phyloP scores from a whole-genome alignment of 2,797 vertebrate species.

The Gadopsis bispinosus region DNA sequence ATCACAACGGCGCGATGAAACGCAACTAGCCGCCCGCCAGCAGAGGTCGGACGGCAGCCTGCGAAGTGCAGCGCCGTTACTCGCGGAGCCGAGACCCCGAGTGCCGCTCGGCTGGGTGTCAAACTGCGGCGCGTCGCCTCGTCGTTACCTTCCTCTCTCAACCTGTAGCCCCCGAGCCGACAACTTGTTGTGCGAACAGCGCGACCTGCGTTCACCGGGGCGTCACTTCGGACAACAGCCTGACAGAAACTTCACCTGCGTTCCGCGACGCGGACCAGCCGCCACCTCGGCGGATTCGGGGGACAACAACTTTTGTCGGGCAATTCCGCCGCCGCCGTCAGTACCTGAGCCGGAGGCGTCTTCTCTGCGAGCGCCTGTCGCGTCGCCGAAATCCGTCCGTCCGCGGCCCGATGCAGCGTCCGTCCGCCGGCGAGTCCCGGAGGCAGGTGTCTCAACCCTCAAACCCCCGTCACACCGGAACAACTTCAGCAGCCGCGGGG shows the following conservation, averaged over 20 bases:
- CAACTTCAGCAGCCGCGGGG: conserved; percentile 69
- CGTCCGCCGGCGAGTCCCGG: conserved; percentile 66
- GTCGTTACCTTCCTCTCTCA: no score
- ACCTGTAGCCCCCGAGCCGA: no score
- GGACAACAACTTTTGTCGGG: conserved; percentile 47
- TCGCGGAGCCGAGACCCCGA: conserved; percentile 39
- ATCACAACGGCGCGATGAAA: conserved; percentile 59
- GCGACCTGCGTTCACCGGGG: no score
- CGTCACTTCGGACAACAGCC: no score
- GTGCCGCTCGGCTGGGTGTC: conserved; percentile 43
- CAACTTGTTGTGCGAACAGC: no score
- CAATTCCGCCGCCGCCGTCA: background rate
- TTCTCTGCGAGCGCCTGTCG: conserved; percentile 64
- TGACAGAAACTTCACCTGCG: no score
- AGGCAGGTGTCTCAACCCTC: conserved; percentile 77
- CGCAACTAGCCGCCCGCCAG: conserved; percentile 64
- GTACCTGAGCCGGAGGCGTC: conserved; percentile 78
- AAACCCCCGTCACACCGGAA: conserved; percentile 73
- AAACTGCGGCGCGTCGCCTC: conserved; percentile 42
- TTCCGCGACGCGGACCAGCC: no score
- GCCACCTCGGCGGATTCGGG: no score
- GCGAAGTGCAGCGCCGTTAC: conserved; percentile 53
- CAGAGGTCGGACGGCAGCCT: conserved; percentile 31
- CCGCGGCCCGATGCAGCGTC: conserved; percentile 1
- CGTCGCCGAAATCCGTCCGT: conserved; percentile 42